Percentiles rank a stretch among this genome's conserved stretches.
Evolutionary conservation across 1,140 invertebrate genomes (phyloP).

Genomic region (Coenobita brevimanus): DNA sequence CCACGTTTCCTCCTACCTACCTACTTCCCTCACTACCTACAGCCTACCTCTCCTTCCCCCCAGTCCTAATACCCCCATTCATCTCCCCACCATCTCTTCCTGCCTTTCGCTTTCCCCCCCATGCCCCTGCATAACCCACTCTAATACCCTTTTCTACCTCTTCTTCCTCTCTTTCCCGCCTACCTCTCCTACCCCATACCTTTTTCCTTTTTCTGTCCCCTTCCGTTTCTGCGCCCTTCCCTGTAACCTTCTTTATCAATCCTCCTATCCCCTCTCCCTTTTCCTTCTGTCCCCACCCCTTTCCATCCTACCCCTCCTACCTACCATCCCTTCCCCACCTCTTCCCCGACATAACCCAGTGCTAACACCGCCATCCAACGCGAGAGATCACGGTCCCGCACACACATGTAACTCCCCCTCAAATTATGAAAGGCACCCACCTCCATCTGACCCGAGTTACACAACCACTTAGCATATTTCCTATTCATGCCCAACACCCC

Average conservation of each 20-base stretch:
- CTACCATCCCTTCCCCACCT: neutral
- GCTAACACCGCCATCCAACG: neutral
- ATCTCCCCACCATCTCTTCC: neutral
- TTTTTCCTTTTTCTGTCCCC: neutral
- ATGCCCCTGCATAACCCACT: neutral
- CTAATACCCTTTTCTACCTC: neutral
- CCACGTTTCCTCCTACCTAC: neutral
- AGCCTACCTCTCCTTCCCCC: neutral
- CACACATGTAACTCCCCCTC: neutral
- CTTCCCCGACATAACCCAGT: neutral
- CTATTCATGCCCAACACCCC: conserved; percentile 20
- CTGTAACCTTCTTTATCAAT: neutral
- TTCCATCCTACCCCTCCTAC: neutral
- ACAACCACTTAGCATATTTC: conserved; percentile 54
- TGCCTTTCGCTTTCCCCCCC: neutral
- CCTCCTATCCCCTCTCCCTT: neutral
- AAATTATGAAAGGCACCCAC: conserved; percentile 41
- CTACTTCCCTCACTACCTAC: neutral
- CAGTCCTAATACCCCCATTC: neutral
- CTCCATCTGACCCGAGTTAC: conserved; percentile 36
- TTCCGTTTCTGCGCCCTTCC: neutral
- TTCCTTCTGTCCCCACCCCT: neutral
- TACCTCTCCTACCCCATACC: neutral
- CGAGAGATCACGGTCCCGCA: neutral
- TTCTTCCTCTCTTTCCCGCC: neutral